Conservation (phyloP, 2,888 invertebrate species). For the Dascillus cervinus region DNA sequence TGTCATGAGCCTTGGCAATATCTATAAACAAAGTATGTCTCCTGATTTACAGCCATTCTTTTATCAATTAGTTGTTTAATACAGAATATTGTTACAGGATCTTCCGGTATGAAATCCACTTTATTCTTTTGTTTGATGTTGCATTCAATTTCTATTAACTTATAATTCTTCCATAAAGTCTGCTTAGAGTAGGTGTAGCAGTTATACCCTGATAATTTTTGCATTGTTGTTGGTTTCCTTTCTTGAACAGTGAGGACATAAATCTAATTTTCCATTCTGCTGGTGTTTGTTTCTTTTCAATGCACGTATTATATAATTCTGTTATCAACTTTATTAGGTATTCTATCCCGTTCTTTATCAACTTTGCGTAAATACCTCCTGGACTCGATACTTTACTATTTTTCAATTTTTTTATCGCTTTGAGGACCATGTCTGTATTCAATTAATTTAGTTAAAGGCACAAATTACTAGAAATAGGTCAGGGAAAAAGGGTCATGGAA, state of each 20-base stretch:
- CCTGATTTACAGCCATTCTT: no score
- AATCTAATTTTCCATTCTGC: slow-evolving; percentile 3
- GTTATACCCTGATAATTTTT: slow-evolving; percentile 6
- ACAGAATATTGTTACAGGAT: no score
- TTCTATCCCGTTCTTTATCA: slow-evolving; percentile 2
- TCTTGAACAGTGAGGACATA: slow-evolving; percentile 2
- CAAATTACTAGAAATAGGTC: no score
- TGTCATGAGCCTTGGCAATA: no score
- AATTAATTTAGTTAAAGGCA: no score
- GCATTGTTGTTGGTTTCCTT: slow-evolving; percentile 1
- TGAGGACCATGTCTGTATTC: no score
- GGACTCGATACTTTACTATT: slow-evolving; percentile 1
- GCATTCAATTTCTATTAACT: slow-evolving; percentile 5
- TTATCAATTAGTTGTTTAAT: no score
- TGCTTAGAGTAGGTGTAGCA: slow-evolving; percentile 6
- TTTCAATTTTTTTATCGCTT: slow-evolving; percentile 5
- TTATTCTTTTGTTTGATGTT: slow-evolving; percentile 4
- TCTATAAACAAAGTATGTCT: slow-evolving; percentile 1
- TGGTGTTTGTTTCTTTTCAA: slow-evolving; percentile 2
- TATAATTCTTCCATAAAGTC: slow-evolving; percentile 6
- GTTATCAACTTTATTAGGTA: slow-evolving; percentile 3
- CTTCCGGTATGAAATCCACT: no score
- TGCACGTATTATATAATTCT: slow-evolving; percentile 4
- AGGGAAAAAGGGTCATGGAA: no score
- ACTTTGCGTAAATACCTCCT: slow-evolving; percentile 3